phyloP scores from a whole-genome alignment of 37 sponge, comb jelly and placozoan genomes.

The Mnemiopsis leidyi region DNA sequence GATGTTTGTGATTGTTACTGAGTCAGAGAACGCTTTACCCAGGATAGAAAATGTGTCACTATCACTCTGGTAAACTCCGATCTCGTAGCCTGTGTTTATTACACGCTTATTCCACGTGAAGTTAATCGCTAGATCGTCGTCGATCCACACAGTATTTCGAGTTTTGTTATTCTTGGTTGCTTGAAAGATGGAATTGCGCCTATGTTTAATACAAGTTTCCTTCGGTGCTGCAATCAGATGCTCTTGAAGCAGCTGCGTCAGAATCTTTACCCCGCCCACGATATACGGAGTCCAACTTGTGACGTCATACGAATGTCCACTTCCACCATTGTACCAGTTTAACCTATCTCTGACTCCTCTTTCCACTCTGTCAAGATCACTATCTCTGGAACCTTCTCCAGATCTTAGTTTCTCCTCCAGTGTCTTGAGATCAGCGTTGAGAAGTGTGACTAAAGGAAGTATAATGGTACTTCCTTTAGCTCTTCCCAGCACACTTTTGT shows the following conservation, averaged over 20 bases:
- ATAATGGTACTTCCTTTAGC: not conserved
- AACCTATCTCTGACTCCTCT: not conserved
- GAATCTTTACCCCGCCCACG: not conserved
- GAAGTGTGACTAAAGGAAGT: not conserved
- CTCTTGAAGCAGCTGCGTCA: not conserved
- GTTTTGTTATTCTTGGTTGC: not conserved
- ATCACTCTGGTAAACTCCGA: not conserved
- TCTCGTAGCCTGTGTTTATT: not conserved
- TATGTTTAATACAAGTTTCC: no score
- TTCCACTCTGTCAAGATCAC: not conserved
- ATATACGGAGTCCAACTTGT: conserved; percentile 2
- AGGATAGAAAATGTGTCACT: not conserved
- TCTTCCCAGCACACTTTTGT: not conserved
- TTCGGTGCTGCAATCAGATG: not conserved
- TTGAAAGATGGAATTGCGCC: not conserved
- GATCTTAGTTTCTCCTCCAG: not conserved
- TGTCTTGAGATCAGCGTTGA: not conserved
- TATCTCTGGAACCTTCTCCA: not conserved
- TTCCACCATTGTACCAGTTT: not conserved
- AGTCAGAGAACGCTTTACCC: not conserved
- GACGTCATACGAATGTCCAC: not conserved
- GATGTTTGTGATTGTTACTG: not conserved
- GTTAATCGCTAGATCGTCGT: not conserved
- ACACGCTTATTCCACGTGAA: not conserved
- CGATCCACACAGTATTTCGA: not conserved